Evolutionary conservation across 1,140 invertebrate species (phyloP), one percentile per base, ranked within the genome.

Genomic region (Lepidostoma basale): DNA sequence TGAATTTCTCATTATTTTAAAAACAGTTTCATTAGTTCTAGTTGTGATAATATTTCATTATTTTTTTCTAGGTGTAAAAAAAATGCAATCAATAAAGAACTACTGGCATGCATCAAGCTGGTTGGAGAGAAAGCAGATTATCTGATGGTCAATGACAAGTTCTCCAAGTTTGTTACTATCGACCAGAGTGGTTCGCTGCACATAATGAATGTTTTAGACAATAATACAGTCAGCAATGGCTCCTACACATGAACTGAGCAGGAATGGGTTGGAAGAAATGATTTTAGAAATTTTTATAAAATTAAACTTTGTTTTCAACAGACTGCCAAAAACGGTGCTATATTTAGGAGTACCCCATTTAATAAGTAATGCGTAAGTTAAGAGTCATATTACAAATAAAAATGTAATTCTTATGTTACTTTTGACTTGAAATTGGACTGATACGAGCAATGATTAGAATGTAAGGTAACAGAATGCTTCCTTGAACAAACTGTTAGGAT

Each of bases 101-200:
- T 73, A 8, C 30, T 73, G 10, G 36, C 56, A 5, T 73, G 71
- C 40, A 67, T 73, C 10, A 69, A 69, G 20, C 44, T 73, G 6
- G 54, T 30, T 8, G 71, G 71, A 45, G 63, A 73, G n/a, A 45
- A 22, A 56, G 71, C 71, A 3, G 39, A 59, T 10, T 64, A 67
- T 10, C 28, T 73, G n/a, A 39, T 63, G 22, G 44, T 63, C 3
- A 64, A 73, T 49, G 64, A 63, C 22, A 47, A 67, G 5, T 73
- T 73, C 33, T 69, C 71, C 16, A 63, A 36, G 30, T 73, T 73
- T 60, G 67, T 73, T 10, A 73, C 71, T 10, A 59, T 73, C 14
- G 71, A 73, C 33, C 47, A 60, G 9, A 64, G 64, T 16, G 71
- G 71, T 5, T 47, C 68, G 10, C n/a, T 73, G 40, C 67, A 69